These are phyloP conservation scores for Apomyelois bistriatella DNA, from an alignment of 2,888 invertebrate species.

Conservation along the genomic window DNA sequence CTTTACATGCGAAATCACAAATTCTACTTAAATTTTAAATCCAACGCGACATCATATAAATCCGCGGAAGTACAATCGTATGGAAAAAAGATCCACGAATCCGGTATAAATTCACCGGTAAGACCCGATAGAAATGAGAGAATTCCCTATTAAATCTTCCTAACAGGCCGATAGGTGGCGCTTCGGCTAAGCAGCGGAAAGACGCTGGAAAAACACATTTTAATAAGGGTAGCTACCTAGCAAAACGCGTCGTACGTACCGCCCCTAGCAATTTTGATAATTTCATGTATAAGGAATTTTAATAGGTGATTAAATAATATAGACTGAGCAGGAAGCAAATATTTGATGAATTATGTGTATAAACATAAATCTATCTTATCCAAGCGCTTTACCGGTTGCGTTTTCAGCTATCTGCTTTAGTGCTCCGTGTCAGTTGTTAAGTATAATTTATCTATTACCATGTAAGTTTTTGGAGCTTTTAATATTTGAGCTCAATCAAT, in stretches of 20 bases:
- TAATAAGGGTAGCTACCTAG: constrained; percentile 53
- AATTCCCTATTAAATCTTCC: constrained; percentile 66
- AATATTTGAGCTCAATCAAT: too few relatives aligned
- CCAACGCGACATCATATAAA: constrained; percentile 42
- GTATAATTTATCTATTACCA: too few relatives aligned
- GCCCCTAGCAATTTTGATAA: constrained; percentile 37
- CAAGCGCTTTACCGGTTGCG: too few relatives aligned
- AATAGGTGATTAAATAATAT: neutral
- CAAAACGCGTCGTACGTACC: constrained; percentile 21
- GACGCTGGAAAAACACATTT: constrained; percentile 64
- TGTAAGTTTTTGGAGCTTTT: too few relatives aligned
- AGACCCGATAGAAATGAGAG: constrained; percentile 74
- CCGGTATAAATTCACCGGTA: constrained; percentile 63
- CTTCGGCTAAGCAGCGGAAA: constrained; percentile 51
- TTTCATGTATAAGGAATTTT: constrained; percentile 17
- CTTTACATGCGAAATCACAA: neutral
- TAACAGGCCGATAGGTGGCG: constrained; percentile 69
- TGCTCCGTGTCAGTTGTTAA: too few relatives aligned
- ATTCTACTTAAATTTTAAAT: constrained; percentile 27
- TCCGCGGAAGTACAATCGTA: constrained; percentile 57
- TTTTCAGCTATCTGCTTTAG: too few relatives aligned
- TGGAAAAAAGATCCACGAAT: constrained; percentile 65
- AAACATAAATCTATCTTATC: too few relatives aligned
- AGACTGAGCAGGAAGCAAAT: too few relatives aligned
- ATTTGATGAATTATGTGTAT: too few relatives aligned